A percentile compares a stretch with the other conserved stretches of the same genome.
These are phyloP conservation scores for Elmis aenea DNA, from an alignment of 2,888 invertebrate genomes.

Conservation along the genomic window DNA sequence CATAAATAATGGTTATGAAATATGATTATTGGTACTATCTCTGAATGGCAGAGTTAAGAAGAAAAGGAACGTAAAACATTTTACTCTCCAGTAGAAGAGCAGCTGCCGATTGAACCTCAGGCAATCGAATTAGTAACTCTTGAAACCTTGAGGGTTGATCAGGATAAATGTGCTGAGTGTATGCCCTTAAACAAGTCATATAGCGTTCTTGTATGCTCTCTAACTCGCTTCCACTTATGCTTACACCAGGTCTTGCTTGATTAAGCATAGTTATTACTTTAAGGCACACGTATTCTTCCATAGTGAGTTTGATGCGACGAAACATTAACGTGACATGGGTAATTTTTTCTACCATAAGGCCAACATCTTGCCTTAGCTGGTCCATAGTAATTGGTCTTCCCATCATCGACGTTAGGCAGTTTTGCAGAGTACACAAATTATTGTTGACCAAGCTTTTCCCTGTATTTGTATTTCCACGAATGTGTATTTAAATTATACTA, in stretches of 20 bases:
- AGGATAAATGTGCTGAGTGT: constrained; percentile 82
- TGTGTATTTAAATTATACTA: too few species aligned
- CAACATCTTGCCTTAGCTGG: constrained; percentile 90
- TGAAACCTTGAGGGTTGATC: constrained; percentile 85
- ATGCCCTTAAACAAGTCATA: constrained; percentile 88
- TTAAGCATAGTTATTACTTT: constrained; percentile 97
- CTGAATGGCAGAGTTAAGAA: constrained; percentile 80
- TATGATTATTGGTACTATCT: constrained; percentile 44
- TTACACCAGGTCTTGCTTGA: constrained; percentile 56
- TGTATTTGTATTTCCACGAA: too few species aligned
- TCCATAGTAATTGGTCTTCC: constrained; percentile 88
- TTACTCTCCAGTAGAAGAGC: constrained; percentile 93
- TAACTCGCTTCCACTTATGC: constrained; percentile 54
- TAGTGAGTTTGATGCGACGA: constrained; percentile 82
- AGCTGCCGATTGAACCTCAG: constrained; percentile 95
- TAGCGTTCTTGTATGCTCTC: constrained; percentile 94
- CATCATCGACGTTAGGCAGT: constrained; percentile 88
- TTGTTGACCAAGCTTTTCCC: too few species aligned
- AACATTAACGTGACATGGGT: constrained; percentile 94
- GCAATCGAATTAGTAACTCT: constrained; percentile 86
- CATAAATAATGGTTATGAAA: constrained; percentile 14
- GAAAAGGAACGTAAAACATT: constrained; percentile 99
- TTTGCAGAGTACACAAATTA: constrained; percentile 83
- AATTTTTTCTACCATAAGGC: constrained; percentile 93
- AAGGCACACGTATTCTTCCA: constrained; percentile 97